Evolutionary conservation across 2,797 vertebrate genomes (phyloP).

Genomic region (Falco biarmicus): DNA sequence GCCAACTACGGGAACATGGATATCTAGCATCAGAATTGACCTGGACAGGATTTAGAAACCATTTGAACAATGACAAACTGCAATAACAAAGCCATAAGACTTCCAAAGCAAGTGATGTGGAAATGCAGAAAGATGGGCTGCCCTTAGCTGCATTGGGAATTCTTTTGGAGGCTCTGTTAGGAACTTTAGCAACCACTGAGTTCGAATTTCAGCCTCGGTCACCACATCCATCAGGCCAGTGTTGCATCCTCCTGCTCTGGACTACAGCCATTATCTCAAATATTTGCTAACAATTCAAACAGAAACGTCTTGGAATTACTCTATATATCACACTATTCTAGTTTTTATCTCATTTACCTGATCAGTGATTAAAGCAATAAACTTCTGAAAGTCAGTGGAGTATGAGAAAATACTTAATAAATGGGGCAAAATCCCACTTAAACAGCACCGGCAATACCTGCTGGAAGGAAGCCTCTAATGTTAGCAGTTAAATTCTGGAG

Average conservation of each 20-base stretch:
- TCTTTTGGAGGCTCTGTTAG: not conserved
- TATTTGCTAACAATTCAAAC: not conserved
- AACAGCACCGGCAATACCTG: conserved; percentile 1
- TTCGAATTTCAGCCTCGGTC: not conserved
- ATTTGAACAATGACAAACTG: not conserved
- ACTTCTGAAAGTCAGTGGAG: not conserved
- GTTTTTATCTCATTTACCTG: conserved; percentile 24
- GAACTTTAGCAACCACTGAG: not conserved
- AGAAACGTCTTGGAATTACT: not conserved
- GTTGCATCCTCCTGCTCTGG: not conserved
- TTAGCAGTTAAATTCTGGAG: conserved; percentile 13
- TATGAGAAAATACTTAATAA: conserved; percentile 43
- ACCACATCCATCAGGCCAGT: not conserved
- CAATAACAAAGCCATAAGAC: not conserved
- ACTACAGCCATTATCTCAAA: not conserved
- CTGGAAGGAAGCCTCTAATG: conserved; percentile 14
- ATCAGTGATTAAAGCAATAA: conserved; percentile 39
- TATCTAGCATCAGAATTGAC: not conserved
- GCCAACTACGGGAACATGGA: not conserved
- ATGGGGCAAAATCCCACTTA: not conserved
- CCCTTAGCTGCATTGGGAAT: not conserved
- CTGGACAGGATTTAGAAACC: not conserved
- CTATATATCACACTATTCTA: not conserved
- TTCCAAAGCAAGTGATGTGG: not conserved
- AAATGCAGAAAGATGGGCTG: not conserved